Percentiles rank a stretch among this genome's conserved stretches.
Evolutionary conservation across 1,140 invertebrate genomes (phyloP).

Genomic region (Papilio xuthus): DNA sequence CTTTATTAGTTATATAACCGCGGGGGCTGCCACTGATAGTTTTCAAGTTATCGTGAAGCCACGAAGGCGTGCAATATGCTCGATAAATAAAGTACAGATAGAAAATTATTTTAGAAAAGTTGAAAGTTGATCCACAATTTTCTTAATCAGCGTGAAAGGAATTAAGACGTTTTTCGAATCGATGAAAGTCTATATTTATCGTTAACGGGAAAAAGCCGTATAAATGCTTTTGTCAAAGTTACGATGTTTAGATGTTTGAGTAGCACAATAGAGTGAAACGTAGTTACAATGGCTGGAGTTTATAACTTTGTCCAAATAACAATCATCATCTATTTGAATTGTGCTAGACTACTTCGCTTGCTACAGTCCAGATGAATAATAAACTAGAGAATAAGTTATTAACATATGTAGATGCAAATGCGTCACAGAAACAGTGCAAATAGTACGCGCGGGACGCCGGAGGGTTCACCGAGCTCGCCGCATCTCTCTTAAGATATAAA

Average conservation of each 20-base stretch:
- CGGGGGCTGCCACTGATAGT: constrained; percentile 71
- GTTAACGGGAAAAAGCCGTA: background rate
- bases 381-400: constrained; percentile 51
- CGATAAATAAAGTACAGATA: constrained; percentile 40
- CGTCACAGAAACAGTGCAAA: constrained; percentile 51
- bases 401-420: constrained; percentile 57
- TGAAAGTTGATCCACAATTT: background rate
- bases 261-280: background rate
- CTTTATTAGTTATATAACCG: constrained; percentile 79
- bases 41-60: constrained; percentile 76
- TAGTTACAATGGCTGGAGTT: constrained; percentile 13
- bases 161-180: background rate
- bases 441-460: constrained; percentile 49
- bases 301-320: constrained; percentile 25
- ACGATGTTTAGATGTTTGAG: background rate
- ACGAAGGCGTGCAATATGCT: constrained; percentile 51
- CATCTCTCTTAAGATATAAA: constrained; percentile 41
- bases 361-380: constrained; percentile 50
- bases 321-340: constrained; percentile 27
- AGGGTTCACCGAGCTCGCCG: constrained; percentile 35
- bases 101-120: background rate
- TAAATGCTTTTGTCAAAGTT: background rate
- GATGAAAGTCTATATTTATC: background rate
- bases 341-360: constrained; percentile 25
- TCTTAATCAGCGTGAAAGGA: background rate